Conservation (phyloP, 1,140 invertebrate species). For the Euura lappo region DNA sequence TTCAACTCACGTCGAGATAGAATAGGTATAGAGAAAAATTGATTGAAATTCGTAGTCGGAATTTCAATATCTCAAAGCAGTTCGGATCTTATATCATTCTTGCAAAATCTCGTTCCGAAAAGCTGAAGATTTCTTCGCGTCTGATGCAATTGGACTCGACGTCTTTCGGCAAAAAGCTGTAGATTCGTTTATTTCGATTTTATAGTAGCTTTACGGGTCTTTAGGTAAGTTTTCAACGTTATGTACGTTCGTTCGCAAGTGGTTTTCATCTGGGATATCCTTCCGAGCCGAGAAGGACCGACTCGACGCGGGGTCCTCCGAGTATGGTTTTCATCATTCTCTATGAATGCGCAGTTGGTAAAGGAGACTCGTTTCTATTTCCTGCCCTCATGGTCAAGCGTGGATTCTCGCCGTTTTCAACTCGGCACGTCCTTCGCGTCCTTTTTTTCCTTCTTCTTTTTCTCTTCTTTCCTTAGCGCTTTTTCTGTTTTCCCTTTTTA, state of each 20-base stretch:
- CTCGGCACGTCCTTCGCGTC: slow-evolving; percentile 27
- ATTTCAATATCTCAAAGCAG: too few relatives aligned
- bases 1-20: too few relatives aligned
- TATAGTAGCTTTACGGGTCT: too few relatives aligned
- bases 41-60: too few relatives aligned
- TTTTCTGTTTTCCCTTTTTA: slow-evolving; percentile 21
- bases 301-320: slow-evolving; percentile 12
- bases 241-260: neutral
- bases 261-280: neutral
- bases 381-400: slow-evolving; percentile 7
- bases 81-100: too few relatives aligned
- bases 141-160: too few relatives aligned
- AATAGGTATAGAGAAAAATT: too few relatives aligned
- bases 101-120: too few relatives aligned
- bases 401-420: slow-evolving; percentile 8
- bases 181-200: too few relatives aligned
- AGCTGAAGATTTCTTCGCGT: too few relatives aligned
- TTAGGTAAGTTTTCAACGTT: too few relatives aligned
- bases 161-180: too few relatives aligned
- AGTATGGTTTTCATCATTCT: slow-evolving; percentile 24
- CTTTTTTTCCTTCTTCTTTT: slow-evolving; percentile 22
- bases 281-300: neutral
- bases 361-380: slow-evolving; percentile 11
- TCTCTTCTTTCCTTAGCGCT: slow-evolving; percentile 11
- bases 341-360: slow-evolving; percentile 2